phyloP scores from a whole-genome alignment of 2,888 invertebrate species.

The Nomada fabriciana region DNA sequence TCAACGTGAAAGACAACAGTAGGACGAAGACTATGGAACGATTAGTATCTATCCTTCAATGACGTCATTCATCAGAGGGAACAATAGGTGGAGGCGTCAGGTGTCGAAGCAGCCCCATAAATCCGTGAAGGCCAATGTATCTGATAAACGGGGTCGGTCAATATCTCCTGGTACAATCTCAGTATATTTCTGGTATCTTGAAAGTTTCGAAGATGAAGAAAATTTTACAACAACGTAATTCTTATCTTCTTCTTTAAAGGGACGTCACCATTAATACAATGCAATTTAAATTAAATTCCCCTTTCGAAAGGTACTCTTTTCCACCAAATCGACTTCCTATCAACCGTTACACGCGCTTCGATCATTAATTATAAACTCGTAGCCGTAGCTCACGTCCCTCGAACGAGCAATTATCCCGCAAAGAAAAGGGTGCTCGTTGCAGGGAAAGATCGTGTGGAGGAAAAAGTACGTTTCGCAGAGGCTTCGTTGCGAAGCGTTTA shows the following conservation, averaged over 20 bases:
- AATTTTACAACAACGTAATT: too few species aligned
- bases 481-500: neutral
- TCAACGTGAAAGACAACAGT: constrained; percentile 26
- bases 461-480: neutral
- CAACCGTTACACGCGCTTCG: neutral
- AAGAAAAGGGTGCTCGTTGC: neutral
- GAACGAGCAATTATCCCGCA: neutral
- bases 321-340: neutral
- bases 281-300: neutral
- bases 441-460: neutral
- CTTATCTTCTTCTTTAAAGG: too few species aligned
- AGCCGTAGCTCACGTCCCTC: neutral
- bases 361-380: neutral
- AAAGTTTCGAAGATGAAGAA: too few species aligned
- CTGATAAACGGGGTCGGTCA: constrained; percentile 32
- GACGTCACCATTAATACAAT: too few species aligned
- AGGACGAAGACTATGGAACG: constrained; percentile 50
- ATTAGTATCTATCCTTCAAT: constrained; percentile 50
- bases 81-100: constrained; percentile 52
- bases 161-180: neutral
- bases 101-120: constrained; percentile 46
- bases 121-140: constrained; percentile 32
- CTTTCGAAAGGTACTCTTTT: neutral
- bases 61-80: constrained; percentile 54
- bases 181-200: too few species aligned